phyloP scores from a whole-genome alignment of 2,888 invertebrate species.

The Hydrotaea diabolus region DNA sequence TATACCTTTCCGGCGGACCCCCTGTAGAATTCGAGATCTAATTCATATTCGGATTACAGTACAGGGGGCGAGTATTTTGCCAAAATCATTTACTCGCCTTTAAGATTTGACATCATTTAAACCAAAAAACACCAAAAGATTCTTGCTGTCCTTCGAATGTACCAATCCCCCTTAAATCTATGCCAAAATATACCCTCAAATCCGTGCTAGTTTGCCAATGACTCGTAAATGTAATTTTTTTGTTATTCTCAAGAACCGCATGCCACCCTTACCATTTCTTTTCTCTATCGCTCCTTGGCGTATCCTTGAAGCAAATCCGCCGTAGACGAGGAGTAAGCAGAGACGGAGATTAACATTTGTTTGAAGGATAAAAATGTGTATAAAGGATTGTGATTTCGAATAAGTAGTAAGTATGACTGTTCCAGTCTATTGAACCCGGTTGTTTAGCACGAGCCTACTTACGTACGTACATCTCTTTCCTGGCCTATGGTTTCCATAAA shows the following conservation, averaged over 20 bases:
- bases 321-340: neutral
- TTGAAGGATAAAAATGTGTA: conserved; percentile 19
- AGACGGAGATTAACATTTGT: neutral
- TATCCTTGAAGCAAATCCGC: conserved; percentile 22
- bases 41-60: too few species aligned
- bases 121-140: neutral
- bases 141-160: neutral
- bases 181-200: conserved; percentile 30
- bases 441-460: conserved; percentile 10
- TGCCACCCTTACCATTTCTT: neutral
- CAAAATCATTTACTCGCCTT: too few species aligned
- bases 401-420: neutral
- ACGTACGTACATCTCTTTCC: neutral
- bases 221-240: conserved; percentile 16
- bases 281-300: neutral
- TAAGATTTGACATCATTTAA: neutral
- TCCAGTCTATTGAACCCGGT: conserved; percentile 55
- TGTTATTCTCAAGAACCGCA: conserved; percentile 6
- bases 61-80: neutral
- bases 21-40: too few species aligned
- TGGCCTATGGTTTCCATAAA: conserved; percentile 9
- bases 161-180: conserved; percentile 32
- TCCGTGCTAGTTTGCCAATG: conserved; percentile 9
- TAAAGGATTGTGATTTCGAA: conserved; percentile 20
- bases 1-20: too few species aligned